A percentile compares a stretch with the other conserved stretches of the same genome.
Evolutionary conservation across 1,140 invertebrate species (phyloP).

Genomic region (Hylaeus anthracinus): DNA sequence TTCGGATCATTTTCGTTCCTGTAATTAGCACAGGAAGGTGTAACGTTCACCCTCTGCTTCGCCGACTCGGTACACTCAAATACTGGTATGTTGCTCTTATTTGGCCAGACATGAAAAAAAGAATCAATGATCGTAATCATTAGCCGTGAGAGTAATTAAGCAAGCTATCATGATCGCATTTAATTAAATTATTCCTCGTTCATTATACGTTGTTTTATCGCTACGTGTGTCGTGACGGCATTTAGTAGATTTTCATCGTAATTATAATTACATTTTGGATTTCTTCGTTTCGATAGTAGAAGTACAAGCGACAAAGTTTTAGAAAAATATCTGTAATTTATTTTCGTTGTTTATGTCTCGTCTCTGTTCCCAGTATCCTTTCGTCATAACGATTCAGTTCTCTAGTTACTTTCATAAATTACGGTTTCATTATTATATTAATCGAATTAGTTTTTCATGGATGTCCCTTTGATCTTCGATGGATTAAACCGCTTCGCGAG

Average conservation of each 20-base stretch:
- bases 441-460: neutral
- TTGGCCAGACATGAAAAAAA: neutral
- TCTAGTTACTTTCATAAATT: no score
- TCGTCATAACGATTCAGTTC: no score
- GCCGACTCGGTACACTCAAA: neutral
- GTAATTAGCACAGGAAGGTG: neutral
- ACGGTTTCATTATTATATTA: neutral
- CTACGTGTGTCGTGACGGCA: neutral
- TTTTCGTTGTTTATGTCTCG: no score
- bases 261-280: neutral
- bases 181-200: slow-evolving; percentile 1
- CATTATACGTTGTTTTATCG: neutral
- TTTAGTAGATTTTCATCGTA: neutral
- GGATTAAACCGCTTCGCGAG: neutral
- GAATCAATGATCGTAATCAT: neutral
- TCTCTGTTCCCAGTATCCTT: no score
- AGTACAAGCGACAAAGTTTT: no score
- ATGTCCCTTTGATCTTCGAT: neutral
- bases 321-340: no score
- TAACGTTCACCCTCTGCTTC: neutral
- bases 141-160: neutral
- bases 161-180: neutral
- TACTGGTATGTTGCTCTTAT: neutral
- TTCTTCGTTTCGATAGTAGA: neutral
- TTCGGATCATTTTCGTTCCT: neutral